phyloP scores from a whole-genome alignment of 1,140 invertebrate species.

The Hetaerina americana region DNA sequence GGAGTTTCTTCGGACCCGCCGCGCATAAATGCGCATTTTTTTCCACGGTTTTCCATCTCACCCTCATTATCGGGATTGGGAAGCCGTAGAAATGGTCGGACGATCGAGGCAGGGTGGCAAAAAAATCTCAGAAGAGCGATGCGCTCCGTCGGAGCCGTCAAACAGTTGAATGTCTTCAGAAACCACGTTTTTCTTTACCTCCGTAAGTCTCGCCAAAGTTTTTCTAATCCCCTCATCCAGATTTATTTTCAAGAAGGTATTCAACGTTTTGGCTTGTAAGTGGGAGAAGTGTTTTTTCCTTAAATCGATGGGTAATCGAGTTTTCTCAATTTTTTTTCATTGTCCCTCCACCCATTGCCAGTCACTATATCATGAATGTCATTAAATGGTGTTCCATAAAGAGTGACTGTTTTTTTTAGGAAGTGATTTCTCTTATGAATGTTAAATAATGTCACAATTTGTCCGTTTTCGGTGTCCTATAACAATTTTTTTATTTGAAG shows the following conservation, averaged over 20 bases:
- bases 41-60: not conserved
- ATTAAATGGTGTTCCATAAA: too few species aligned
- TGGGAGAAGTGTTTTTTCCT: not conserved
- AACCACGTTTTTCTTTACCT: not conserved
- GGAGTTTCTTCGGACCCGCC: too few species aligned
- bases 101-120: not conserved
- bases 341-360: too few species aligned
- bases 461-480: too few species aligned
- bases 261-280: not conserved
- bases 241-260: not conserved
- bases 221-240: not conserved
- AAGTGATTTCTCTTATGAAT: too few species aligned
- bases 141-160: not conserved
- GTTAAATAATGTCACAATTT: too few species aligned
- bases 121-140: not conserved
- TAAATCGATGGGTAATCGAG: not conserved
- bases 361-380: too few species aligned
- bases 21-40: not conserved
- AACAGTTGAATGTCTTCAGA: not conserved
- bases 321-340: too few species aligned
- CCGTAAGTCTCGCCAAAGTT: too few species aligned
- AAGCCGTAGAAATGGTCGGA: not conserved
- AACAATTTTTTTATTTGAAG: too few species aligned
- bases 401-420: too few species aligned
- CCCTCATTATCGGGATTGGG: not conserved